phyloP scores from a whole-genome alignment of 2,888 invertebrate species.

The Trissolcus brochymenae region DNA sequence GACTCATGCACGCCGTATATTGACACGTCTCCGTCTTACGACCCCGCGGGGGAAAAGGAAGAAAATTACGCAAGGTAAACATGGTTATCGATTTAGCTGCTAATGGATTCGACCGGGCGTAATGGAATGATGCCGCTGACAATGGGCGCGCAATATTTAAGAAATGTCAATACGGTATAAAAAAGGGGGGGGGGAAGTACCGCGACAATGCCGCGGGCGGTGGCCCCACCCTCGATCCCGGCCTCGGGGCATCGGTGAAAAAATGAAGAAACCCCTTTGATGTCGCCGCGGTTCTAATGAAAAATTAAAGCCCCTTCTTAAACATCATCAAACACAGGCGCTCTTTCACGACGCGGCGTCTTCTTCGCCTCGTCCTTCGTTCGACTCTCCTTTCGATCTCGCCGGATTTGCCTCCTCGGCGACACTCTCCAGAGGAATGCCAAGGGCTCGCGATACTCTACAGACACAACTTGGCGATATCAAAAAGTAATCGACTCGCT shows the following conservation, averaged over 20 bases:
- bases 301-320: conserved; percentile 76
- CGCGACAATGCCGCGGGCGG: conserved; percentile 63
- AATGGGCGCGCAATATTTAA: conserved; percentile 68
- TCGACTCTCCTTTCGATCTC: conserved; percentile 34
- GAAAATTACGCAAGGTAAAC: conserved; percentile 37
- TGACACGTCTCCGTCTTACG: conserved; percentile 32
- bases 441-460: conserved; percentile 18
- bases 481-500: conserved; percentile 21
- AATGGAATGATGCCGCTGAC: conserved; percentile 41
- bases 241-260: conserved; percentile 72
- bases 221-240: conserved; percentile 60
- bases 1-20: conserved; percentile 10
- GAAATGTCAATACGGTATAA: conserved; percentile 72
- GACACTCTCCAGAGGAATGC: conserved; percentile 33
- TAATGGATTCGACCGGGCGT: conserved; percentile 53
- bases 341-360: conserved; percentile 66
- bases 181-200: conserved; percentile 59
- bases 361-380: conserved; percentile 30
- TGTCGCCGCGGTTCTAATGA: conserved; percentile 74
- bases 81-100: conserved; percentile 44
- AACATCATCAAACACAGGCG: conserved; percentile 75
- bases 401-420: conserved; percentile 44
- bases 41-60: conserved; percentile 10
- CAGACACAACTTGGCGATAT: conserved; percentile 14
- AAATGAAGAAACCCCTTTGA: conserved; percentile 74